Conservation (phyloP, 2,888 invertebrate genomes). For the Hyposoter dolosus region DNA sequence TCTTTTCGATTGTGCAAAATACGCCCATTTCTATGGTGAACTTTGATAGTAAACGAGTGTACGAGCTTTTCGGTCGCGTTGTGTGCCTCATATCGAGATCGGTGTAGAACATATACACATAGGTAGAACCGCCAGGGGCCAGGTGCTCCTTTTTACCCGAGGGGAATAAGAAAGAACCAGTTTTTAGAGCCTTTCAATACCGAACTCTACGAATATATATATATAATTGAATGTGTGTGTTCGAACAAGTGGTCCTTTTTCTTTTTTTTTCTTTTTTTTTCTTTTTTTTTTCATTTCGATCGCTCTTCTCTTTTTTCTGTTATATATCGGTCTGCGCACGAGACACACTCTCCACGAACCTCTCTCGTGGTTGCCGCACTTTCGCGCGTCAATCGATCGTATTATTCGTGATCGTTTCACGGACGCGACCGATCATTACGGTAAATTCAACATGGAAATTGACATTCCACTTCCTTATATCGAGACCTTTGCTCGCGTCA, state of each 20-base stretch:
- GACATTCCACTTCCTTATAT: background rate
- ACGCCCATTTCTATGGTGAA: background rate
- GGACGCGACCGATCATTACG: background rate
- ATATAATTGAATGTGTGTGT: slow-evolving; percentile 9
- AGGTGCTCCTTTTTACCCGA: slow-evolving; percentile 79
- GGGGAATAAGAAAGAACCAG: slow-evolving; percentile 78
- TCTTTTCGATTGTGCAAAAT: background rate
- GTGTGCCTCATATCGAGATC: slow-evolving; percentile 37
- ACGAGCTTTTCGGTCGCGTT: slow-evolving; percentile 35
- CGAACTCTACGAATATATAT: slow-evolving; percentile 34
- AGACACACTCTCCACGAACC: slow-evolving; percentile 36
- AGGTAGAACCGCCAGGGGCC: slow-evolving; percentile 75
- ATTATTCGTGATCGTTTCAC: slow-evolving; percentile 7
- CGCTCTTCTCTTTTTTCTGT: slow-evolving; percentile 32
- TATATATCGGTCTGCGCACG: slow-evolving; percentile 55
- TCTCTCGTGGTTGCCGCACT: slow-evolving; percentile 14
- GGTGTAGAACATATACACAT: background rate
- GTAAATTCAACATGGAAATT: slow-evolving; percentile 5
- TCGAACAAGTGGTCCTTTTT: slow-evolving; percentile 59
- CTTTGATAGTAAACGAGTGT: background rate
- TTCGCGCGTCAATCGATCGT: slow-evolving; percentile 13
- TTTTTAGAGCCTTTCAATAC: slow-evolving; percentile 69
- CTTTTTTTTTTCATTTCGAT: slow-evolving; percentile 32
- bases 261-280: slow-evolving; percentile 35
- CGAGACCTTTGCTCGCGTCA: background rate